Conservation (phyloP, 2,113 vertebrate species). For the Arizona elegans region DNA sequence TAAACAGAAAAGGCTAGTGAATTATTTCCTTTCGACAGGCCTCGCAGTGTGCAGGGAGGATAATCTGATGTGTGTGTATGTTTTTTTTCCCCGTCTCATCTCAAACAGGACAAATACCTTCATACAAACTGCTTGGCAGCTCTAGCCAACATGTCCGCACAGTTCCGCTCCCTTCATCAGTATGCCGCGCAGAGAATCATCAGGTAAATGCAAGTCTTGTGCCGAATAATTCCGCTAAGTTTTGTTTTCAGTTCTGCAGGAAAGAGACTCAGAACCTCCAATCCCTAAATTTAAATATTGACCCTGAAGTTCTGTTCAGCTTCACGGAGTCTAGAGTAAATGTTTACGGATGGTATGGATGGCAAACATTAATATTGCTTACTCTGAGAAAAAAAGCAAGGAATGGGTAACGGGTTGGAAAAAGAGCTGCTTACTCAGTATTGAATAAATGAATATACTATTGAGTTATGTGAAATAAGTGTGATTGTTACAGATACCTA, state of each 20-base stretch:
- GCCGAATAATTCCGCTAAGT: background rate
- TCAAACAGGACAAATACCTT: slow-evolving; percentile 93
- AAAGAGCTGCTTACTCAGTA: background rate
- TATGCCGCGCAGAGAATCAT: slow-evolving; percentile 98
- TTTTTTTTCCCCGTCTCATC: slow-evolving; percentile 32
- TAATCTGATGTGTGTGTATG: slow-evolving; percentile 17
- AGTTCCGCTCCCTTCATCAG: slow-evolving; percentile 95
- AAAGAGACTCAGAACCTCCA: slow-evolving; percentile 18
- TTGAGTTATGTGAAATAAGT: background rate
- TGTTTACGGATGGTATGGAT: background rate
- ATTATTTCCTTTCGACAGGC: background rate
- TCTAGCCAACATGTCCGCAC: slow-evolving; percentile 96
- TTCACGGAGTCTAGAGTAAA: background rate
- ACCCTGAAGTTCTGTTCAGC: background rate
- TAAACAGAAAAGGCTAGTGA: background rate
- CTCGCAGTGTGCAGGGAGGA: rapidly evolving
- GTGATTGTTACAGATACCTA: background rate
- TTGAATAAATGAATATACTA: background rate
- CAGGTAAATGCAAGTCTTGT: slow-evolving; percentile 73
- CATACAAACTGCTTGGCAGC: slow-evolving; percentile 97
- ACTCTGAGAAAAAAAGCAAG: background rate
- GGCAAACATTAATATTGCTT: background rate
- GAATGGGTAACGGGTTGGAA: background rate
- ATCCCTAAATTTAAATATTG: background rate
- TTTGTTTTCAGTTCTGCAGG: background rate